phyloP scores from a whole-genome alignment of 1,140 invertebrate genomes.

The Saccostrea cuccullata region DNA sequence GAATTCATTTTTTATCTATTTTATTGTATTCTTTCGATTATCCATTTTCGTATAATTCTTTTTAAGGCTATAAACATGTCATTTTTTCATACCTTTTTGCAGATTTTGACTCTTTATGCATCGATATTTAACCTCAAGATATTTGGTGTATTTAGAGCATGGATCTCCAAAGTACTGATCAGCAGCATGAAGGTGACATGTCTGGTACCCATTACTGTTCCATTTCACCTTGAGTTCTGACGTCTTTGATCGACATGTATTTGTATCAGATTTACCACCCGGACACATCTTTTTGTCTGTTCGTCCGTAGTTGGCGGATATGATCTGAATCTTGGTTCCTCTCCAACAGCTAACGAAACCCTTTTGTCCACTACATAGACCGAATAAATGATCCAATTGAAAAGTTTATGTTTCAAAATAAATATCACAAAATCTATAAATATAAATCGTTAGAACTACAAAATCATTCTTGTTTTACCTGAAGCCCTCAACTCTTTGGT shows the following conservation, averaged over 20 bases:
- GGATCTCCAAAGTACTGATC: not conserved
- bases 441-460: too few relatives aligned
- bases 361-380: not conserved
- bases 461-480: not conserved
- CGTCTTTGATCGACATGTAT: not conserved
- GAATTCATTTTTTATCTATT: too few relatives aligned
- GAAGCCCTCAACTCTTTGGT: not conserved
- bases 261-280: not conserved
- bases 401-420: not conserved
- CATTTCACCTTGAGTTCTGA: not conserved
- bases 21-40: too few relatives aligned
- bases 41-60: too few relatives aligned
- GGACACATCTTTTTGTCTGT: not conserved
- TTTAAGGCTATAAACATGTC: too few relatives aligned
- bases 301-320: not conserved
- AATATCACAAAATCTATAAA: not conserved
- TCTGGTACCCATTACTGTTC: slow-evolving; percentile 10
- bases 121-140: not conserved
- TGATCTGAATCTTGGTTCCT: not conserved
- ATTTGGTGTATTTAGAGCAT: not conserved
- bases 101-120: not conserved
- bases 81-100: not conserved
- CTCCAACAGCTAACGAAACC: not conserved
- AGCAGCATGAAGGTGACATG: not conserved
- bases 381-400: not conserved